Conservation (phyloP, 2,113 vertebrate genomes). For the Hucho hucho region DNA sequence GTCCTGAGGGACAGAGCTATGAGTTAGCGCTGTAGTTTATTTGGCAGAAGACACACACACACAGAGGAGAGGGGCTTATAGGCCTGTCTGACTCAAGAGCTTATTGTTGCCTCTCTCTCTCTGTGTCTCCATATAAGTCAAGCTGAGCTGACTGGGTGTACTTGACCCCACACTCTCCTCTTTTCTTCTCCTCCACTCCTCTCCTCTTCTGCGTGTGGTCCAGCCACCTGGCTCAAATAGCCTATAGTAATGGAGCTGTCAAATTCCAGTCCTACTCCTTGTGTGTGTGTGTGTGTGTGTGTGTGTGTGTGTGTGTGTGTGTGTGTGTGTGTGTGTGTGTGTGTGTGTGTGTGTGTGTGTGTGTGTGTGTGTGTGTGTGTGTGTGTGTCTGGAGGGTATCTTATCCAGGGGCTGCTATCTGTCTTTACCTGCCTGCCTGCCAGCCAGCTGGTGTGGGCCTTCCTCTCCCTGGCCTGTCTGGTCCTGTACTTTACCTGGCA, state of each 20-base stretch:
- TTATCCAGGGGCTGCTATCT: too few species aligned
- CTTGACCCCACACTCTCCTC: conserved; percentile 47
- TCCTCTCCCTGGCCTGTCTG: background rate
- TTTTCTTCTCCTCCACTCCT: conserved; percentile 28
- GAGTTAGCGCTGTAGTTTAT: background rate
- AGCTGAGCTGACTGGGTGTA: conserved; percentile 64
- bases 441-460: too few species aligned
- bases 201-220: conserved; percentile 52
- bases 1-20: conserved; percentile 14
- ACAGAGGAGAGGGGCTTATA: conserved; percentile 30
- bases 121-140: conserved; percentile 55
- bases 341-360: too few species aligned
- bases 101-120: conserved; percentile 56
- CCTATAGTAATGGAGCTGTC: conserved; percentile 21
- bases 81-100: conserved; percentile 49
- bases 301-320: too few species aligned
- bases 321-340: too few species aligned
- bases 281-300: too few species aligned
- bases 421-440: too few species aligned
- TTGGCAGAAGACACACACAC: conserved; percentile 2
- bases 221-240: conserved; percentile 37
- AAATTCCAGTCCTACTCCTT: background rate
- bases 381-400: too few species aligned
- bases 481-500: conserved; percentile 3
- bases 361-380: too few species aligned